Percentiles rank a stretch among this genome's conserved stretches.
Conservation (phyloP, 2,797 vertebrate species). For the Sciurus vulgaris region DNA sequence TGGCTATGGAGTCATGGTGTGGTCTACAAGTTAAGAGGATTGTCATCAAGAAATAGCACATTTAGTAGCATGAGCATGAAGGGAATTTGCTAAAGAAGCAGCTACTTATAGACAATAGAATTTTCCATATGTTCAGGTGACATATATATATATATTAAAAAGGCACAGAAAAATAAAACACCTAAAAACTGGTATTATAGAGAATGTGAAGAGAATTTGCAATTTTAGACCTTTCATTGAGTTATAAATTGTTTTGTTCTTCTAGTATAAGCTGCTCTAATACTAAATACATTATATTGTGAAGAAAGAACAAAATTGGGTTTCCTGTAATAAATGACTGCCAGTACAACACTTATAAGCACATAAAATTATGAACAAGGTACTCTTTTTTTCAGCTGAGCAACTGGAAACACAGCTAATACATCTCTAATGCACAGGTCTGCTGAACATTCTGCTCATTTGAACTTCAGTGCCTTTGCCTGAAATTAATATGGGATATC, state of each 20-base stretch:
- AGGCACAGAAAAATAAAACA: not conserved
- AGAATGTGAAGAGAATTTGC: not conserved
- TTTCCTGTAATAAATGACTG: slow-evolving; percentile 37
- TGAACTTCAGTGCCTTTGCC: not conserved
- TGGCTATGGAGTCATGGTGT: fast-evolving
- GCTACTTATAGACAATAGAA: not conserved
- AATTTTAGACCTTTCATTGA: not conserved
- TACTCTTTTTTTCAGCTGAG: not conserved
- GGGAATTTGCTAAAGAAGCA: not conserved
- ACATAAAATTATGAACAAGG: not conserved
- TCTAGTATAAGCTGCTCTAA: not conserved
- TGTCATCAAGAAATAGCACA: too few species aligned
- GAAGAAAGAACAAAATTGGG: not conserved
- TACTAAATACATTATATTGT: slow-evolving; percentile 38
- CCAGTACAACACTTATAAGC: not conserved
- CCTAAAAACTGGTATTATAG: not conserved
- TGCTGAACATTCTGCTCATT: not conserved
- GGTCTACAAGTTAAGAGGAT: not conserved
- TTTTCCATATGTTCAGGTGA: not conserved
- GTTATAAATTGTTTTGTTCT: slow-evolving; percentile 40
- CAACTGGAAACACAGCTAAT: not conserved
- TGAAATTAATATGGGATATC: not conserved
- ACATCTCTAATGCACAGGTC: not conserved
- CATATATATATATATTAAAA: not conserved
- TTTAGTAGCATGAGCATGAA: fast-evolving